A percentile compares a stretch with the other conserved stretches of the same genome.
phyloP scores from a whole-genome alignment of 2,888 invertebrate genomes.

The Pardosa pseudoannulata region DNA sequence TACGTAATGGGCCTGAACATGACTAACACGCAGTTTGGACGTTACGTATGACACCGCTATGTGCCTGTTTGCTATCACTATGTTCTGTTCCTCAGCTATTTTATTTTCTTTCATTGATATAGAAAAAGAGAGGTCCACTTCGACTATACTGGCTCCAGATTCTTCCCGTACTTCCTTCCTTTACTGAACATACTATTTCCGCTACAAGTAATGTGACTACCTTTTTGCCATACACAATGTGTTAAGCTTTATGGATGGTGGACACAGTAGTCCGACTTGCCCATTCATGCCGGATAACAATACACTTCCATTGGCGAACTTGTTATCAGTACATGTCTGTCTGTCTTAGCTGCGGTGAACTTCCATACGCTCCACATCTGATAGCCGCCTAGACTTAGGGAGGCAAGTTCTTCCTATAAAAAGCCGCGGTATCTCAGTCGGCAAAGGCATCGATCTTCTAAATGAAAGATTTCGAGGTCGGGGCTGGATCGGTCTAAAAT shows the following conservation, averaged over 20 bases:
- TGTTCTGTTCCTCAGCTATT: too few relatives aligned
- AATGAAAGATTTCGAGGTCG: too few relatives aligned
- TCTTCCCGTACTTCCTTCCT: neutral
- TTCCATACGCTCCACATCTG: too few relatives aligned
- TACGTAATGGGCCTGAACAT: neutral
- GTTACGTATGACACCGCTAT: neutral
- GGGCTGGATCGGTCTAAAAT: too few relatives aligned
- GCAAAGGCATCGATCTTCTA: too few relatives aligned
- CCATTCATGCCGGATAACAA: neutral
- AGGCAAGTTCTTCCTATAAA: too few relatives aligned
- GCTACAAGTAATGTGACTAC: too few relatives aligned
- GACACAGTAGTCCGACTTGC: neutral
- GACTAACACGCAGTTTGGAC: neutral
- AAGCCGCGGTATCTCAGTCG: too few relatives aligned
- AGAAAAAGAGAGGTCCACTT: neutral
- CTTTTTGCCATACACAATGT: neutral
- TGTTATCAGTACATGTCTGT: neutral
- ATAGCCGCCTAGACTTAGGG: too few relatives aligned
- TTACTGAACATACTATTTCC: too few relatives aligned
- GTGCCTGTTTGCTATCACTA: neutral
- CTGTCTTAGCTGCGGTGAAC: too few relatives aligned
- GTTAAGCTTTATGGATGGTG: neutral
- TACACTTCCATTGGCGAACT: neutral
- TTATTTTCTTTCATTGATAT: neutral
- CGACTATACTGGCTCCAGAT: neutral